These are phyloP conservation scores for Heliconius himera DNA, from an alignment of 1,140 invertebrate species.

Conservation along the genomic window DNA sequence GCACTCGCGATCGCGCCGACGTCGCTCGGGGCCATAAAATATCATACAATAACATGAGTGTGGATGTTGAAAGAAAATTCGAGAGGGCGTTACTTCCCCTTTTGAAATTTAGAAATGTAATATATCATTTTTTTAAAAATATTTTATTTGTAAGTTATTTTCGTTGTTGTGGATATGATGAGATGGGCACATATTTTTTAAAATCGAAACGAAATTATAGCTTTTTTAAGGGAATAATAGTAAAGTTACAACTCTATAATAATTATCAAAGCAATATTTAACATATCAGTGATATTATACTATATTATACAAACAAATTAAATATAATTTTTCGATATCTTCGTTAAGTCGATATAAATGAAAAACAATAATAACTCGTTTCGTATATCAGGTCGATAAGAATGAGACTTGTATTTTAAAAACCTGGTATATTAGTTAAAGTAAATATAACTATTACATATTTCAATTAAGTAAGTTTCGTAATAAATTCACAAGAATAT, in stretches of 20 bases:
- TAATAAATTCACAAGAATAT: not conserved
- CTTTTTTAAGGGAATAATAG: too few relatives aligned
- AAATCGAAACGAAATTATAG: too few relatives aligned
- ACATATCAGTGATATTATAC: not conserved
- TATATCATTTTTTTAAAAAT: not conserved
- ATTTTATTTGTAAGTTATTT: too few relatives aligned
- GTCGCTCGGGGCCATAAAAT: slow-evolving; percentile 59
- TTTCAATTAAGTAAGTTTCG: not conserved
- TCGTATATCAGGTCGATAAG: not conserved
- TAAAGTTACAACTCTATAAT: too few relatives aligned
- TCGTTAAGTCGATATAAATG: not conserved
- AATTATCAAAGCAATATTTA: not conserved
- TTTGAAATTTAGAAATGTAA: not conserved
- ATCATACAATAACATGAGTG: slow-evolving; percentile 54
- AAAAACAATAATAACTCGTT: not conserved
- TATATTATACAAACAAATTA: not conserved
- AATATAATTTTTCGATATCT: not conserved
- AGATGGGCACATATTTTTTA: too few relatives aligned
- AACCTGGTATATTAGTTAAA: not conserved
- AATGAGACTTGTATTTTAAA: not conserved
- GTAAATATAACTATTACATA: not conserved
- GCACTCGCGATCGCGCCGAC: slow-evolving; percentile 62
- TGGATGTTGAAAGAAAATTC: slow-evolving; percentile 42
- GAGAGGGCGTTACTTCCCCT: not conserved
- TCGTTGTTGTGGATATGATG: too few relatives aligned